These are phyloP conservation scores for Aspiorhynchus laticeps DNA, from an alignment of 2,113 vertebrate species.

Conservation along the genomic window DNA sequence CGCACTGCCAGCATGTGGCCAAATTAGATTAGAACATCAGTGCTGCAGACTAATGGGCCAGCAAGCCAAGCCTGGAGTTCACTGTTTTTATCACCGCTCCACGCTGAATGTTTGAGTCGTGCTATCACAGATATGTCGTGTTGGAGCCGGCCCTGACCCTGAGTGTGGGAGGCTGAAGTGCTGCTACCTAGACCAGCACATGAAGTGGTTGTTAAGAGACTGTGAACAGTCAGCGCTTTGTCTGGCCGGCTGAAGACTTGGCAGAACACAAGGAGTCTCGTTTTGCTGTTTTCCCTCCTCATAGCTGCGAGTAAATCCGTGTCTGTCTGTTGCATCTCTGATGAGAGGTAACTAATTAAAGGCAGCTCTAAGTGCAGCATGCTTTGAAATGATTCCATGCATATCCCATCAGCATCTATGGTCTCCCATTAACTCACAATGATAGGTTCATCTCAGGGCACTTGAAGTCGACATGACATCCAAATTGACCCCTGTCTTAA, in stretches of 20 bases:
- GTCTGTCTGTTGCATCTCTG: background rate
- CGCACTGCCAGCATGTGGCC: constrained; percentile 16
- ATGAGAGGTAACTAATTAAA: background rate
- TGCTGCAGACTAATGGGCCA: constrained; percentile 1
- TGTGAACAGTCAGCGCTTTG: constrained; percentile 81
- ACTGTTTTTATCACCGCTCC: constrained; percentile 20
- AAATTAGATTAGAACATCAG: constrained; percentile 41
- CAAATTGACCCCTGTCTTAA: too few species aligned
- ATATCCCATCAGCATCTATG: background rate
- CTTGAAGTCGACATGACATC: too few species aligned
- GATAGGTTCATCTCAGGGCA: too few species aligned
- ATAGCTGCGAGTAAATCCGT: background rate
- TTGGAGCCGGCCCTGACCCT: constrained; percentile 12
- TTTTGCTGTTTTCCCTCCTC: background rate
- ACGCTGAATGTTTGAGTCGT: constrained; percentile 25
- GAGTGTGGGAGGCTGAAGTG: constrained; percentile 49
- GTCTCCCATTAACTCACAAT: background rate
- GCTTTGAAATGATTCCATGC: background rate
- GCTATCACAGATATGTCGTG: background rate
- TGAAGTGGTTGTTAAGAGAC: constrained; percentile 84
- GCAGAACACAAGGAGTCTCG: constrained; percentile 2
- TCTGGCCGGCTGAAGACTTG: constrained; percentile 61
- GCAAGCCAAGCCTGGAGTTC: background rate
- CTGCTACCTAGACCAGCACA: constrained; percentile 73
- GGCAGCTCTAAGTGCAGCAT: background rate